Evolutionary conservation across 2,888 invertebrate genomes (phyloP), one percentile per base, ranked within the genome.

Genomic region (Lycaena phlaeas): DNA sequence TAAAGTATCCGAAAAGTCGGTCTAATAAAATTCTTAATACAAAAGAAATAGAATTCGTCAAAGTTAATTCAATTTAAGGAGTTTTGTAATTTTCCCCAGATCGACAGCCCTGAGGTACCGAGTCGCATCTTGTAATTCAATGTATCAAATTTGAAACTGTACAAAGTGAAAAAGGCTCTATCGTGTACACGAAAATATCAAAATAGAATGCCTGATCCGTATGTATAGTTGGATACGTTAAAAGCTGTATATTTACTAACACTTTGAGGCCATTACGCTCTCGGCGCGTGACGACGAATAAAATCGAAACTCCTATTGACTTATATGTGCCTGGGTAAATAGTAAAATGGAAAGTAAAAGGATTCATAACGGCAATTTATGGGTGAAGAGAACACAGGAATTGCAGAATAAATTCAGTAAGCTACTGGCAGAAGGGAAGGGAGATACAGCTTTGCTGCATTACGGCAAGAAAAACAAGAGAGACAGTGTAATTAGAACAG

Each of bases 221-320:
- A 41, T 29, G 36, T 29, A 41, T 29, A 38, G 42, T 38, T 36
- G 50, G 50, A 52, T 48, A 44, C 48, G 46, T 38, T 51, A 50
- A 52, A 52, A 51, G 52, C 51, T 43, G 48, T 51, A 42, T 51
- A 48, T 52, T 52, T 52, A 46, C 52, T 44, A 39, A 48, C 48
- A 47, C 47, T 50, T 46, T 36, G 39, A 38, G 25, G 45, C 43
- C 48, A 44, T 45, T 46, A 43, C 44, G 45, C 44, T 28, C 29
- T 41, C 15, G 30, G 38, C 36, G 36, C 25, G 43, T 41, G 25
- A 27, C 29, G 22, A 6, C 27, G 38, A 27, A 34, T 34, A 41
- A 38, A 14, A 12, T 41, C 44, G 41, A 41, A 31, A 40, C 40
- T 37, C 30, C 10, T 26, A 14, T 38, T 29, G 28, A 22, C 14